Conservation (phyloP, 2,888 invertebrate genomes). For the Mactromeris polynyma region DNA sequence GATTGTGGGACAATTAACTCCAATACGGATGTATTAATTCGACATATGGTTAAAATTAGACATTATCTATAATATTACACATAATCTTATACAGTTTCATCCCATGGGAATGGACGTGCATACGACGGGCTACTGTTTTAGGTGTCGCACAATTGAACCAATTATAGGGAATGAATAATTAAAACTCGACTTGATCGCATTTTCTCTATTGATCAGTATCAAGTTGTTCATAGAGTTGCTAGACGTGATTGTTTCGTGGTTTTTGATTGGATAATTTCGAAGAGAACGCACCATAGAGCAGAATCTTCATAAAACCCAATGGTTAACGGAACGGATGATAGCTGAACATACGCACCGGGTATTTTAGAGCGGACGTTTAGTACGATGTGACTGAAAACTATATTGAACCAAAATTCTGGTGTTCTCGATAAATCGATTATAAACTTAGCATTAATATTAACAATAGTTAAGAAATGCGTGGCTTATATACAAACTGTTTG, state of each 20-base stretch:
- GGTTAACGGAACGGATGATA: background rate
- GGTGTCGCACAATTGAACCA: background rate
- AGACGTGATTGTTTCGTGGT: background rate
- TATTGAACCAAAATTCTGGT: background rate
- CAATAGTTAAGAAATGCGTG: background rate
- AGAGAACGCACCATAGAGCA: conserved; percentile 4
- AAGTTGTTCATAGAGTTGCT: background rate
- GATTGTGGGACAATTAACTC: background rate
- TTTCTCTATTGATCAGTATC: background rate
- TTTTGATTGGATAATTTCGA: background rate
- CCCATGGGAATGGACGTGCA: background rate
- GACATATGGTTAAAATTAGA: background rate
- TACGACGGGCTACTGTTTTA: background rate
- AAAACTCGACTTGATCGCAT: background rate
- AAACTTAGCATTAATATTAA: background rate
- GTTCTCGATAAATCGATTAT: background rate
- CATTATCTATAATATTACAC: background rate
- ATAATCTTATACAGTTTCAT: background rate
- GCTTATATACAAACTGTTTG: background rate
- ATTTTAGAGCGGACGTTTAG: background rate
- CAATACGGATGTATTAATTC: background rate
- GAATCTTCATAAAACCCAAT: background rate
- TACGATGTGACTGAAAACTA: background rate
- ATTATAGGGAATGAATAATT: conserved; percentile 8
- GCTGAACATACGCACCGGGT: background rate